Evolutionary conservation across 1,140 invertebrate species (phyloP).

Genomic region (Aphelenchoides avenae): DNA sequence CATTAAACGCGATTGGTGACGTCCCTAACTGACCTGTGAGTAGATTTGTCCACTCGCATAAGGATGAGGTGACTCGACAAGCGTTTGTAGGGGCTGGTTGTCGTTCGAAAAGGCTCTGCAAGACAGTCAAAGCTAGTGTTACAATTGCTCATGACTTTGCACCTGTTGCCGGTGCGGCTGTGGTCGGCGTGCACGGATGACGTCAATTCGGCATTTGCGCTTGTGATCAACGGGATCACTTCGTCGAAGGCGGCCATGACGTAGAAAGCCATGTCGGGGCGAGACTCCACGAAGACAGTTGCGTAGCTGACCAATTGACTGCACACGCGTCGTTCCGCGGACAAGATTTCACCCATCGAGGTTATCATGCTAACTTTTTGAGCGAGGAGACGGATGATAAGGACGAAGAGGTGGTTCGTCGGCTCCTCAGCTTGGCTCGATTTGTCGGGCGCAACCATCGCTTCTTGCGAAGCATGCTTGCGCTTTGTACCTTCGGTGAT

Average conservation of each 20-base stretch:
- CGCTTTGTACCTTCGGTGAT: slow-evolving; percentile 11
- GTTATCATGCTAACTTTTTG: neutral
- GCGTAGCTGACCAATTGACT: slow-evolving; percentile 33
- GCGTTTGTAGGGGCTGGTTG: slow-evolving; percentile 69
- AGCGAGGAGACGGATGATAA: slow-evolving; percentile 37
- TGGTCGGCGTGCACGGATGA: too few species aligned
- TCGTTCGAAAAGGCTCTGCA: neutral
- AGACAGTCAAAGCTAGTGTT: neutral
- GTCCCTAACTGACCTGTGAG: slow-evolving; percentile 66
- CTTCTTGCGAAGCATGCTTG: slow-evolving; percentile 9
- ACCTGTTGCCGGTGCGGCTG: too few species aligned
- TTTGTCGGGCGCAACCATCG: too few species aligned
- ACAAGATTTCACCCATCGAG: slow-evolving; percentile 10
- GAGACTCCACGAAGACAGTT: slow-evolving; percentile 46
- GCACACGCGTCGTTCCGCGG: slow-evolving; percentile 30
- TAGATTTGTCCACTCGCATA: slow-evolving; percentile 81
- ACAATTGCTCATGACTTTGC: neutral
- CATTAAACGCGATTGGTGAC: neutral
- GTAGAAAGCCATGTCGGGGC: slow-evolving; percentile 75
- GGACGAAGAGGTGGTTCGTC: slow-evolving; percentile 18
- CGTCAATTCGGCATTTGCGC: slow-evolving; percentile 12
- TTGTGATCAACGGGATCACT: slow-evolving; percentile 75
- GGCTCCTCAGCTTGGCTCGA: slow-evolving; percentile 3
- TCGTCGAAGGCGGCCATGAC: slow-evolving; percentile 83
- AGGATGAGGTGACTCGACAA: slow-evolving; percentile 92